Evolutionary conservation across 64 coral and sea anemone genomes (phyloP).

Genomic region (Astreopora myriophthalma): DNA sequence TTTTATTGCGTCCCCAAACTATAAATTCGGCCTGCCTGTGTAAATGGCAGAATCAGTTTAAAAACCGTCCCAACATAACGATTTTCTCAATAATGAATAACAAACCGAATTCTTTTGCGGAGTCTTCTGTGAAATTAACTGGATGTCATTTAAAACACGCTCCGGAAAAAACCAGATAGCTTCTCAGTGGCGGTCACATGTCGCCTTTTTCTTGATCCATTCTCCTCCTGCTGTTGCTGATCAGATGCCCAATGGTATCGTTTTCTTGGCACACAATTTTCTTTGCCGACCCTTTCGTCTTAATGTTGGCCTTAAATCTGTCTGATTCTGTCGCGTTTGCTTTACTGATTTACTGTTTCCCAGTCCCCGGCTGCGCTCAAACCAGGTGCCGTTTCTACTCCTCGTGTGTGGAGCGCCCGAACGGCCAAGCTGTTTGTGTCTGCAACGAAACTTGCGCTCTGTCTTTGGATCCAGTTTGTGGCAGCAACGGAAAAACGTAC

Average conservation of each 20-base stretch:
- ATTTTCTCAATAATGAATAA: too few relatives aligned
- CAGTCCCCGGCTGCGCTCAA: conserved; percentile 75
- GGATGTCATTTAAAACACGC: too few relatives aligned
- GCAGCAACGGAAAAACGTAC: conserved; percentile 86
- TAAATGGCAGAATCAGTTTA: too few relatives aligned
- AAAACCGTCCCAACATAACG: too few relatives aligned
- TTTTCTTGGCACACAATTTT: neutral
- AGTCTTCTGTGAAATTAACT: too few relatives aligned
- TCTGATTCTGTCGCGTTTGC: neutral
- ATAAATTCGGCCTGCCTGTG: too few relatives aligned
- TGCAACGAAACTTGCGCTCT: conserved; percentile 70
- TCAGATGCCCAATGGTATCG: neutral
- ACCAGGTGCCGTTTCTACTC: conserved; percentile 82
- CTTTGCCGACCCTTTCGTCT: neutral
- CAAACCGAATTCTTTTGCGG: too few relatives aligned
- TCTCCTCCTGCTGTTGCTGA: too few relatives aligned
- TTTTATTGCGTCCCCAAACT: too few relatives aligned
- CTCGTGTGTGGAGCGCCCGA: conserved; percentile 66
- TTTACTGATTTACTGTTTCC: neutral
- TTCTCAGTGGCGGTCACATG: too few relatives aligned
- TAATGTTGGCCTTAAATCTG: neutral
- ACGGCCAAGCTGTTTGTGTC: conserved; percentile 84
- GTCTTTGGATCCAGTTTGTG: conserved; percentile 74
- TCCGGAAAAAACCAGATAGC: too few relatives aligned
- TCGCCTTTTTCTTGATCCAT: too few relatives aligned